phyloP scores from a whole-genome alignment of 2,888 invertebrate genomes.

The Stegana nigrithorax region DNA sequence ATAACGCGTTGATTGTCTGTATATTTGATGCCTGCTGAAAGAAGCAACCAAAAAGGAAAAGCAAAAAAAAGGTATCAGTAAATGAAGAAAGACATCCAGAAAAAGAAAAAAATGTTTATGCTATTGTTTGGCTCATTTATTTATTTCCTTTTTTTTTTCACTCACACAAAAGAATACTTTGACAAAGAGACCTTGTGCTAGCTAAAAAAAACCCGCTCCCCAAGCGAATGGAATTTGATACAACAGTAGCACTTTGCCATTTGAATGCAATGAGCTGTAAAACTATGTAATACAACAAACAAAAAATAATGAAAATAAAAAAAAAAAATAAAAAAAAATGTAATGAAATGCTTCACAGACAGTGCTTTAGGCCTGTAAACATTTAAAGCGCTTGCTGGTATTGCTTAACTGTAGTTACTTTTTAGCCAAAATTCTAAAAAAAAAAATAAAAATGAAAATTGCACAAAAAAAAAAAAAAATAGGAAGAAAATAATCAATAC shows the following conservation, averaged over 20 bases:
- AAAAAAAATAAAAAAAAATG: background rate
- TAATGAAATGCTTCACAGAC: too few species aligned
- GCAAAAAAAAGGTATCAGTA: background rate
- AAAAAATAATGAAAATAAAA: background rate
- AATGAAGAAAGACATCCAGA: background rate
- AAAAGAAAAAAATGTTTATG: constrained; percentile 24
- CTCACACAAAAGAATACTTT: too few species aligned
- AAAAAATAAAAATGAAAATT: constrained; percentile 17
- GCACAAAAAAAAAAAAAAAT: constrained; percentile 18
- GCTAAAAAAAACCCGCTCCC: background rate
- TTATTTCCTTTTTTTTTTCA: background rate
- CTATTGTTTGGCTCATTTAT: constrained; percentile 36
- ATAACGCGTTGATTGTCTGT: constrained; percentile 96
- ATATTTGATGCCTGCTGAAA: constrained; percentile 72
- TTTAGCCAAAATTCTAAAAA: background rate
- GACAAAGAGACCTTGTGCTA: too few species aligned
- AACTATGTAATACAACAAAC: constrained; percentile 35
- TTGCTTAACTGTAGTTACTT: too few species aligned
- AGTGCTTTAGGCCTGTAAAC: too few species aligned
- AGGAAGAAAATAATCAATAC: constrained; percentile 30
- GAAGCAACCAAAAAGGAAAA: constrained; percentile 24
- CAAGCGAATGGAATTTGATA: background rate
- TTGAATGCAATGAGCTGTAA: constrained; percentile 55
- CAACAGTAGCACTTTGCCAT: constrained; percentile 35
- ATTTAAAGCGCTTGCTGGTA: too few species aligned